These are phyloP conservation scores for Micromussa lordhowensis DNA, from an alignment of 92 coral and sea anemone species.

Conservation along the genomic window DNA sequence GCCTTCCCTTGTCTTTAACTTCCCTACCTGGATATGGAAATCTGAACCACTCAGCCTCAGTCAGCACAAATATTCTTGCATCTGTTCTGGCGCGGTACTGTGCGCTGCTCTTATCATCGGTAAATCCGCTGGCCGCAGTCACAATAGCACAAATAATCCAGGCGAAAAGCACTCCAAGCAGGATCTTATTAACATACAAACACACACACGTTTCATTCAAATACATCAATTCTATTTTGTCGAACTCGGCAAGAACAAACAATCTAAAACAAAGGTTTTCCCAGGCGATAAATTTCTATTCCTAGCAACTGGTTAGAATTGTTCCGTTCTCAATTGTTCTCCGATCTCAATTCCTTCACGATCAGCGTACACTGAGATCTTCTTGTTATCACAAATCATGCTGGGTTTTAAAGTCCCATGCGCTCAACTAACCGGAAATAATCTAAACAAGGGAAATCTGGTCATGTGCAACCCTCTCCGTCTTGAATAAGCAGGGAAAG, in stretches of 20 bases:
- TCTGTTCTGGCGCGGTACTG: slow-evolving; percentile 86
- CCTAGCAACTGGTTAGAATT: too few species aligned
- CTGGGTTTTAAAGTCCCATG: neutral
- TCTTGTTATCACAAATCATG: too few species aligned
- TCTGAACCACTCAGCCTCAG: slow-evolving; percentile 89
- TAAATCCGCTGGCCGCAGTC: slow-evolving; percentile 83
- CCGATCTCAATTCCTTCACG: too few species aligned
- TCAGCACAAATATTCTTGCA: slow-evolving; percentile 64
- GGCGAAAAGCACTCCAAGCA: slow-evolving; percentile 80
- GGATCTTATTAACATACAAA: slow-evolving; percentile 51
- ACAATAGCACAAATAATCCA: slow-evolving; percentile 87
- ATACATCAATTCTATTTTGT: too few species aligned
- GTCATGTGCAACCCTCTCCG: slow-evolving; percentile 44
- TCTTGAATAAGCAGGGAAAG: slow-evolving; percentile 51
- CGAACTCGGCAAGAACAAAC: too few species aligned
- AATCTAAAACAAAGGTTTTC: too few species aligned
- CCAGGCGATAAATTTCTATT: too few species aligned
- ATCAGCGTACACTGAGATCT: too few species aligned
- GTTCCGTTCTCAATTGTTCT: too few species aligned
- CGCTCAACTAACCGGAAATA: slow-evolving; percentile 70
- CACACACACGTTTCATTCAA: neutral
- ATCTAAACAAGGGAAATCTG: slow-evolving; percentile 52
- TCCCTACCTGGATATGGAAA: slow-evolving; percentile 94
- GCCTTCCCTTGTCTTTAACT: neutral
- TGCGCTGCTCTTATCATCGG: slow-evolving; percentile 50